These are phyloP conservation scores for Eudemis profundana DNA, from an alignment of 2,888 invertebrate species.

Conservation along the genomic window DNA sequence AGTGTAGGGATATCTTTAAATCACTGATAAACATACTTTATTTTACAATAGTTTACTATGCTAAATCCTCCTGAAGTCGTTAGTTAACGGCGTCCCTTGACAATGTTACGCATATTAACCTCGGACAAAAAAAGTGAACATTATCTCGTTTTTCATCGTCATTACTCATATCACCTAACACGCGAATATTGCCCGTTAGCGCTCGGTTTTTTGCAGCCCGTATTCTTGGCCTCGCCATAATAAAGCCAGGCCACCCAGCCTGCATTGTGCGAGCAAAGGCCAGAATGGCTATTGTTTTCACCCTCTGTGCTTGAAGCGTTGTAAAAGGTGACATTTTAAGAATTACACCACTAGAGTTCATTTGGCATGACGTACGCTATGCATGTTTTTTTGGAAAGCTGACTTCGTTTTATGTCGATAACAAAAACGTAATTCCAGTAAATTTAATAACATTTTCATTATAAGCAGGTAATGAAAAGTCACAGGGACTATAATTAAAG, in stretches of 20 bases:
- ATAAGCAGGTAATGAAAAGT: too few species aligned
- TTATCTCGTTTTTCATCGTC: conserved; percentile 6
- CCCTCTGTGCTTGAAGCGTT: conserved; percentile 55
- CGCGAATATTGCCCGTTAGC: conserved; percentile 23
- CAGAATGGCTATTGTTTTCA: conserved; percentile 67
- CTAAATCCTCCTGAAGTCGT: too few species aligned
- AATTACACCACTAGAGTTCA: conserved; percentile 51
- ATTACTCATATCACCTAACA: conserved; percentile 19
- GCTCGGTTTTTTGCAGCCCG: conserved; percentile 44
- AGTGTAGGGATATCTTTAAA: too few species aligned
- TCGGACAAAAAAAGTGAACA: background rate
- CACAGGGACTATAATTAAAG: too few species aligned
- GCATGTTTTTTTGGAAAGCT: too few species aligned
- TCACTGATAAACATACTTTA: too few species aligned
- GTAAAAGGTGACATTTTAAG: conserved; percentile 64
- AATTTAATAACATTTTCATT: too few species aligned
- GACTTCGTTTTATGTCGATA: too few species aligned
- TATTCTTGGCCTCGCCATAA: conserved; percentile 25
- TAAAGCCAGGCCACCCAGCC: conserved; percentile 70
- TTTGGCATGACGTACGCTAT: background rate
- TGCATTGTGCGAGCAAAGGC: conserved; percentile 61
- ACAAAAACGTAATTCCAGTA: too few species aligned
- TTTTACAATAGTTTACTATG: too few species aligned
- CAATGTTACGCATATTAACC: background rate
- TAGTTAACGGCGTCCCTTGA: background rate